Evolutionary conservation across 1,140 invertebrate genomes (phyloP).

Genomic region (Eueides isabella): DNA sequence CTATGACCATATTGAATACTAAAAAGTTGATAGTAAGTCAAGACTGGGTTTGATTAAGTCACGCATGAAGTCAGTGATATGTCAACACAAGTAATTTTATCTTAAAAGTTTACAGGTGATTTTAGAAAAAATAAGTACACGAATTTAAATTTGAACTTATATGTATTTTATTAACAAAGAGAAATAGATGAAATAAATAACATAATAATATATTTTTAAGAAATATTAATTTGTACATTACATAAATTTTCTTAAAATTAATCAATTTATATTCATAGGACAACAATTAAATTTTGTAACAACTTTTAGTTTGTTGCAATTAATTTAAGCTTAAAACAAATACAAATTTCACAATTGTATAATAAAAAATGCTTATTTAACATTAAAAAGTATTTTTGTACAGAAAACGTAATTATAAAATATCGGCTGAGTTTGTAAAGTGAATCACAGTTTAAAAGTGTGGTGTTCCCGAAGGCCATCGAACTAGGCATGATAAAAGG

Average conservation of each 20-base stretch:
- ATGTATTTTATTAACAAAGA: constrained; percentile 77
- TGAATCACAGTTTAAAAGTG: constrained; percentile 75
- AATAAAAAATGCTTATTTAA: constrained; percentile 35
- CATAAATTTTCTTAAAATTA: constrained; percentile 61
- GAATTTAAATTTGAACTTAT: constrained; percentile 55
- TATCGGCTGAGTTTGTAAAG: constrained; percentile 75
- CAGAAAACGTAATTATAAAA: constrained; percentile 53
- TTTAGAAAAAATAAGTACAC: neutral
- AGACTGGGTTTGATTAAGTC: too few species aligned
- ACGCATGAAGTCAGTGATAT: too few species aligned
- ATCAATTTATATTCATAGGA: constrained; percentile 53
- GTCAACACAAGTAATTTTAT: too few species aligned
- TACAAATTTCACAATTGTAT: constrained; percentile 36
- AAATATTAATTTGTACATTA: constrained; percentile 81
- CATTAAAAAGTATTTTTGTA: constrained; percentile 45
- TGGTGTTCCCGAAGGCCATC: constrained; percentile 67
- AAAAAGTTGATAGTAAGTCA: too few species aligned
- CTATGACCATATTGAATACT: too few species aligned
- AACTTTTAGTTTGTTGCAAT: constrained; percentile 55
- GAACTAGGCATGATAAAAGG: constrained; percentile 56
- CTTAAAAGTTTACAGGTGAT: too few species aligned
- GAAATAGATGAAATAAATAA: constrained; percentile 81
- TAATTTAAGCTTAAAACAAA: constrained; percentile 38
- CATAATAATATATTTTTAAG: constrained; percentile 77
- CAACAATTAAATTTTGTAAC: constrained; percentile 66